Evolutionary conservation across 2,888 invertebrate species (phyloP).

Genomic region (Itoplectis maculator): DNA sequence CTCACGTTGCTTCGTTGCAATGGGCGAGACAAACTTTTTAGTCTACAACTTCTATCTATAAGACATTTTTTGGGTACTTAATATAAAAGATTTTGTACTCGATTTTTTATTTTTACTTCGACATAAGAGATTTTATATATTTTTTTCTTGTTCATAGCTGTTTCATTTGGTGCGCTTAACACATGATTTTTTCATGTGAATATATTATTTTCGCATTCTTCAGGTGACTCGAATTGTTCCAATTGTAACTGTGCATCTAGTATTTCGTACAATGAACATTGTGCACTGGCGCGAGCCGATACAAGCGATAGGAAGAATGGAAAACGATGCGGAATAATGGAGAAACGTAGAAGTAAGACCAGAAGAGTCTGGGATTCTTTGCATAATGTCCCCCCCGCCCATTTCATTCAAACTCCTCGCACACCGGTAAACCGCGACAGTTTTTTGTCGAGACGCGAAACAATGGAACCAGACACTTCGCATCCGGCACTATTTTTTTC

Average conservation of each 20-base stretch:
- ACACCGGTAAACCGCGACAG: constrained; percentile 37
- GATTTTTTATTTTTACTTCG: not conserved
- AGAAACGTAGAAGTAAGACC: too few species aligned
- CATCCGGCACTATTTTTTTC: constrained; percentile 7
- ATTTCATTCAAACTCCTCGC: constrained; percentile 38
- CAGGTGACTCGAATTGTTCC: not conserved
- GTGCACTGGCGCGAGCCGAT: constrained; percentile 7
- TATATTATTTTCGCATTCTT: not conserved
- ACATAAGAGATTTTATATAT: not conserved
- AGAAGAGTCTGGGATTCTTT: constrained; percentile 53
- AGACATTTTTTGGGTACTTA: not conserved
- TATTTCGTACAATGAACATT: constrained; percentile 18
- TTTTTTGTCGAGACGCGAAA: constrained; percentile 39
- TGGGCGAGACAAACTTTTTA: constrained; percentile 43
- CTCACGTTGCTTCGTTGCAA: constrained; percentile 36
- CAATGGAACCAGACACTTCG: constrained; percentile 41
- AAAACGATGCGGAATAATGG: constrained; percentile 24
- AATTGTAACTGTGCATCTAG: constrained; percentile 16
- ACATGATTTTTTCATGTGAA: too few species aligned
- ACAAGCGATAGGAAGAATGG: not conserved
- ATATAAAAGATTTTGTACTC: not conserved
- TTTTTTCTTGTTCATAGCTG: not conserved
- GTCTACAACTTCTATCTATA: not conserved
- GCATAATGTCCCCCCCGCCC: constrained; percentile 46
- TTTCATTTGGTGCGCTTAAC: not conserved